Base-by-base conservation (phyloP, 2,797 vertebrate species). In the Kryptopterus vitreolus region DNA sequence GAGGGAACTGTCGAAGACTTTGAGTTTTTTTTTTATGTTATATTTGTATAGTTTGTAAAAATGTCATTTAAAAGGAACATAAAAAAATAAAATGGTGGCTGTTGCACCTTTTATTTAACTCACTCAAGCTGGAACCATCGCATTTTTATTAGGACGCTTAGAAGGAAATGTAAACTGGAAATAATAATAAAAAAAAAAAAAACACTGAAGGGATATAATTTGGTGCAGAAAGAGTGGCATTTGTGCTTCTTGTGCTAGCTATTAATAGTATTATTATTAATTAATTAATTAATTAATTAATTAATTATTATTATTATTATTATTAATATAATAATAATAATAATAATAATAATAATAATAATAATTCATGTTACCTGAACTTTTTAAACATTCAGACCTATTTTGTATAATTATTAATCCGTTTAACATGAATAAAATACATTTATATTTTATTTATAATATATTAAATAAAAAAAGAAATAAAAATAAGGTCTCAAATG, bases 1-100 rank as follows among this genome's bases (percentile, higher is more conserved):
- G 53, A 55, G 57, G 48, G 62, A 43, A 52, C 61, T 29, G 53
- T 77, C 70, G 63, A 74, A 68, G 65, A 70, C 43, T 33, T 68
- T 63, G 20, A n/a, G n/a, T n/a, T n/a, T n/a, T 62, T 16, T 1
- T 10, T 20, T 35, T 33, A 33, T 10, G 10, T 43, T 43, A 43
- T 43, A 43, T 43, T 43, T 10, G 38, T 55, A 38, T 12, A 57
- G 9, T n/a, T 55, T 57, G 31, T 16, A 31, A 11, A 53, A 55
- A 72, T 57, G 11, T 73, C 13, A 61, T 35, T 35, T 65, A 1
- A 43, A 43, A 43, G 20, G 20, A 43, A 13, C 35, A 38, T 24
- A 66, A 11, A 20, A 3, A 62, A 62, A 62, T 20, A 57, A 24
- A 59, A 59, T n/a, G 16, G 2, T 10, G 6, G 3, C 59, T 31